These are phyloP conservation scores for Archaeoteleia sp. DNA, from an alignment of 2,888 invertebrate genomes.

Conservation along the genomic window DNA sequence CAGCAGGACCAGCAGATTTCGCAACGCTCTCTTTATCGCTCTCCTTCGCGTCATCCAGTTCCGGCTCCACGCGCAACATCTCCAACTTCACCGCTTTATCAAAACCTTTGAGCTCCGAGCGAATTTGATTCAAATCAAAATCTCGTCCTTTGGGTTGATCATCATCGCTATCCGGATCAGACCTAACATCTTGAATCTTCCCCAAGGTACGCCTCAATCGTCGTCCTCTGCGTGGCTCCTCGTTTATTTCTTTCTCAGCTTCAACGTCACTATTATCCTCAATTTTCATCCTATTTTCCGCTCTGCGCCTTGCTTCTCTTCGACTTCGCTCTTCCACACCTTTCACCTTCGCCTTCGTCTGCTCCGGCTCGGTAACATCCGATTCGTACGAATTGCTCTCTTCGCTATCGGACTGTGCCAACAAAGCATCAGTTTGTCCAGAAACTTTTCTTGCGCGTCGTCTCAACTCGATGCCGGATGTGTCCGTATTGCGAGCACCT, in stretches of 20 bases:
- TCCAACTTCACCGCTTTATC: slow-evolving; percentile 79
- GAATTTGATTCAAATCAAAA: slow-evolving; percentile 89
- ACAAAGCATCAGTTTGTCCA: slow-evolving; percentile 78
- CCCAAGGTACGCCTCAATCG: slow-evolving; percentile 72
- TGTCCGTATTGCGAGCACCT: slow-evolving; percentile 69
- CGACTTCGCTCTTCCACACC: slow-evolving; percentile 66
- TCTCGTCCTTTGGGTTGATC: slow-evolving; percentile 81
- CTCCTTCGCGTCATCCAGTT: slow-evolving; percentile 76
- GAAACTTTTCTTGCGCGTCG: slow-evolving; percentile 77
- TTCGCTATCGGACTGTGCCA: slow-evolving; percentile 78
- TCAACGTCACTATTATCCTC: slow-evolving; percentile 69
- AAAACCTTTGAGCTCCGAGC: slow-evolving; percentile 89
- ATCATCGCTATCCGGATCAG: slow-evolving; percentile 76
- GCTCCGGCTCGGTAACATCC: slow-evolving; percentile 71
- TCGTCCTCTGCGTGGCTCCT: slow-evolving; percentile 71
- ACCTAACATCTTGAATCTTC: slow-evolving; percentile 73
- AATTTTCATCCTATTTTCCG: slow-evolving; percentile 75
- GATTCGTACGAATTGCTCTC: slow-evolving; percentile 77
- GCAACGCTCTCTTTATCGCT: slow-evolving; percentile 59
- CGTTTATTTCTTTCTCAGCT: slow-evolving; percentile 62
- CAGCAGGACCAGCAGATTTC: neutral
- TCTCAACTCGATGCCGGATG: slow-evolving; percentile 60
- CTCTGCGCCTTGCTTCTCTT: slow-evolving; percentile 70
- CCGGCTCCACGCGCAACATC: slow-evolving; percentile 70
- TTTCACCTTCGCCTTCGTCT: slow-evolving; percentile 58